Evolutionary conservation across 2,113 vertebrate genomes (phyloP).

Genomic region (Sylvietta virens): DNA sequence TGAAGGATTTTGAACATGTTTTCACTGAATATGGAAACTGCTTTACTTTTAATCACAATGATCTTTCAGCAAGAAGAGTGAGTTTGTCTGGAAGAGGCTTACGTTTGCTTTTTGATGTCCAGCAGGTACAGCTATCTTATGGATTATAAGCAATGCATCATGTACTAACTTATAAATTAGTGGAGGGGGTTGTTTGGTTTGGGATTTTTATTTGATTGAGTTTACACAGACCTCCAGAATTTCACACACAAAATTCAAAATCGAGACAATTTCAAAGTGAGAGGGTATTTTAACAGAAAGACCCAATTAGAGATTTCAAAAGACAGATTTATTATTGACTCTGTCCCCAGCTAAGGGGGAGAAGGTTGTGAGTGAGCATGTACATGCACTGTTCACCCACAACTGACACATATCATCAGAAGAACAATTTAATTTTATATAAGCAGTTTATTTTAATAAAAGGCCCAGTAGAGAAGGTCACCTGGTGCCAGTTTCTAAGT

Average conservation of each 20-base stretch:
- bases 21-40: constrained; percentile 82
- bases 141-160: background rate
- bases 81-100: constrained; percentile 76
- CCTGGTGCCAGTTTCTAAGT: background rate
- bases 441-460: background rate
- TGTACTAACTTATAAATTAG: background rate
- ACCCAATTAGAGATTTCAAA: background rate
- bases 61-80: constrained; percentile 58
- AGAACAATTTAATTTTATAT: background rate
- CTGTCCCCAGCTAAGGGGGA: background rate
- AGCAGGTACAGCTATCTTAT: constrained; percentile 64
- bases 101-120: constrained; percentile 72
- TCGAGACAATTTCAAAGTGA: background rate
- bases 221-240: background rate
- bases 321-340: background rate
- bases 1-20: constrained; percentile 76
- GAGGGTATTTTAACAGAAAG: background rate
- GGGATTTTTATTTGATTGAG: background rate
- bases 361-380: background rate
- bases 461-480: background rate
- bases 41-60: constrained; percentile 76
- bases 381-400: background rate
- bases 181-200: background rate
- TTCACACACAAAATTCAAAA: background rate
- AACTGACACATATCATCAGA: background rate